Evolutionary conservation across 2,888 invertebrate genomes (phyloP).

Genomic region (Drosophila austrosaltans): DNA sequence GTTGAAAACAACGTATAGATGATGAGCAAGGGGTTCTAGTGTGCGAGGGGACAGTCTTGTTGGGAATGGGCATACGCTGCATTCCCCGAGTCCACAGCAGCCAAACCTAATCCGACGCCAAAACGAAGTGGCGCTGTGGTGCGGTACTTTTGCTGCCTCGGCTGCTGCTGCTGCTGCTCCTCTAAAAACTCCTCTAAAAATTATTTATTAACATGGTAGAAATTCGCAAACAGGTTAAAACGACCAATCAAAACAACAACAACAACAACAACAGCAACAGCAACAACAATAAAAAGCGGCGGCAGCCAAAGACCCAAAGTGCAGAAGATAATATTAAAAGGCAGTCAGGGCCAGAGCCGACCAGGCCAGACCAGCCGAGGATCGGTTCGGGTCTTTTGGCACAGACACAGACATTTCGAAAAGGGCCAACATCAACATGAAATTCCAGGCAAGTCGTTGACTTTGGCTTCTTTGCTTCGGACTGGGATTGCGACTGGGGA

Average conservation of each 20-base stretch:
- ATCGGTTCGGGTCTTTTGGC: constrained; percentile 31
- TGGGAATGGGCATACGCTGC: constrained; percentile 42
- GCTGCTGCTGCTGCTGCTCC: constrained; percentile 36
- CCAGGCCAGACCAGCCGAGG: constrained; percentile 10
- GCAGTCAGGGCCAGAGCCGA: constrained; percentile 59
- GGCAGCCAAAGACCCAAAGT: constrained; percentile 73
- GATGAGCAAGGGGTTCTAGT: constrained; percentile 10
- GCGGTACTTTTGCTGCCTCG: constrained; percentile 45
- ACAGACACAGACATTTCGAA: constrained; percentile 75
- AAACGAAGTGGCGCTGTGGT: constrained; percentile 40
- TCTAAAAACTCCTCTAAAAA: constrained; percentile 77
- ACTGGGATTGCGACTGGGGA: not conserved
- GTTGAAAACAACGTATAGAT: too few species aligned
- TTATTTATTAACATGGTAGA: constrained; percentile 82
- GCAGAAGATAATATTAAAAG: constrained; percentile 76
- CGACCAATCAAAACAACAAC: constrained; percentile 75
- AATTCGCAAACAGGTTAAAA: constrained; percentile 82
- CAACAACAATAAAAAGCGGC: constrained; percentile 45
- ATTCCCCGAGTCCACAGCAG: constrained; percentile 48
- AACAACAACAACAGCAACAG: constrained; percentile 46
- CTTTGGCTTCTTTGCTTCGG: constrained; percentile 55
- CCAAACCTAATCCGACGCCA: constrained; percentile 49
- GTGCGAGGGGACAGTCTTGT: constrained; percentile 5
- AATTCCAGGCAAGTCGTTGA: constrained; percentile 82
- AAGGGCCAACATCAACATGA: constrained; percentile 78